A percentile compares a stretch with the other conserved stretches of the same genome.
These are phyloP conservation scores for Sericinus montela DNA, from an alignment of 2,888 invertebrate species.

Conservation along the genomic window DNA sequence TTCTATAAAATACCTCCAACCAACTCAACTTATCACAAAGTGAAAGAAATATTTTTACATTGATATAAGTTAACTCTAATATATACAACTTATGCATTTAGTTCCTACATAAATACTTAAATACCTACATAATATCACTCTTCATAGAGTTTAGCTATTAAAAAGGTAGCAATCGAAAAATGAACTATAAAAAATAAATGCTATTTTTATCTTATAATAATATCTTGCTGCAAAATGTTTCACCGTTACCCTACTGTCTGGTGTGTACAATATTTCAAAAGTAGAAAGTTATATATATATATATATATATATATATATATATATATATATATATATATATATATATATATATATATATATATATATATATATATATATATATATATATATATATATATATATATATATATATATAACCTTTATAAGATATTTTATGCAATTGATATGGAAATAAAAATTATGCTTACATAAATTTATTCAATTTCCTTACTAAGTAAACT, in stretches of 20 bases:
- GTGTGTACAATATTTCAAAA: too few species aligned
- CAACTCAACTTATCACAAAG: slow-evolving; percentile 11
- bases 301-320: too few species aligned
- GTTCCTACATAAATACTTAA: not conserved
- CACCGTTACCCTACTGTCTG: too few species aligned
- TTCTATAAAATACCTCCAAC: slow-evolving; percentile 7
- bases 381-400: too few species aligned
- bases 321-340: too few species aligned
- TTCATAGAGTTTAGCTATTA: slow-evolving; percentile 19
- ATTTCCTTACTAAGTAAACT: slow-evolving; percentile 12
- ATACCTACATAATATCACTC: not conserved
- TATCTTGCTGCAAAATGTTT: not conserved
- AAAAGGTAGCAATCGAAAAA: slow-evolving; percentile 25
- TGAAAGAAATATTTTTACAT: slow-evolving; percentile 3
- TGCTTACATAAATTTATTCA: not conserved
- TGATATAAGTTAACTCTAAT: too few species aligned
- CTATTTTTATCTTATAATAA: slow-evolving; percentile 25
- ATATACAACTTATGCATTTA: too few species aligned
- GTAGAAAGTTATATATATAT: too few species aligned
- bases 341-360: too few species aligned
- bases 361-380: too few species aligned
- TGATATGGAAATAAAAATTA: not conserved
- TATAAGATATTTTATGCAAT: not conserved
- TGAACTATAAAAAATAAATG: slow-evolving; percentile 31
- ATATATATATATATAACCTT: too few species aligned